Evolutionary conservation across 2,888 invertebrate genomes (phyloP), one percentile per base, ranked within the genome.

Genomic region (Pheosia tremula): DNA sequence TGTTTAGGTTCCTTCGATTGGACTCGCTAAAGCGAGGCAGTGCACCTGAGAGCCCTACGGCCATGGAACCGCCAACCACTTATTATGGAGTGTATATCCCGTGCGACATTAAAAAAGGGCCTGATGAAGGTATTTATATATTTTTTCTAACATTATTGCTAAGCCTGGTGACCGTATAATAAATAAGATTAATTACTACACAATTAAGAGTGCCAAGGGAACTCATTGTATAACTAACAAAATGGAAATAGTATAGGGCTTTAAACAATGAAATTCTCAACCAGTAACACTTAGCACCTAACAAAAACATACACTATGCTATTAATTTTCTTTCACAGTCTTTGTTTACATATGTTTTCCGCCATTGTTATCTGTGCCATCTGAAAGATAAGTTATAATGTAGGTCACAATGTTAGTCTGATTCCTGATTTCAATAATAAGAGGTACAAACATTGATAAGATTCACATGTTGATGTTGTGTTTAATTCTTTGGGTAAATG

Each of bases 61-160:
- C 75, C 10, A 70, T 78, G 13, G 90, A 90, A 56, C 87, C 93
- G 3, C 82, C 86, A 3, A 78, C 78, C 4, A 90, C 84, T 0
- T 94, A 89, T 67, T 94, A 93, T 75, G 94, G 92, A 69, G 94
- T 94, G n/a, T 94, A 92, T 67, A 93, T 94, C 77, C 93, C 94
- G n/a, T 93, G 92, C 72, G 94, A 94, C 84, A 87, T 92, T 39
- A 94, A 93, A 66, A 91, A 92, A 76, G 93, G 91, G 50, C 90
- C 91, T 3, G 94, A 94, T 82, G 94, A 93, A 92, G 93, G 94
- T 92, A 81, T 59, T n/a, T 41, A 13, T 0, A 0, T 24, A 50
- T 8, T n/a, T 47, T 11, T 47, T 47, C 9, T 47, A n/a, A 9
- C 11, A n/a, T 11, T 11, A 8, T 11, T 47, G n/a, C n/a, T 3